Conservation (phyloP, 92 coral and sea anemone species). For the Metridium senile region DNA sequence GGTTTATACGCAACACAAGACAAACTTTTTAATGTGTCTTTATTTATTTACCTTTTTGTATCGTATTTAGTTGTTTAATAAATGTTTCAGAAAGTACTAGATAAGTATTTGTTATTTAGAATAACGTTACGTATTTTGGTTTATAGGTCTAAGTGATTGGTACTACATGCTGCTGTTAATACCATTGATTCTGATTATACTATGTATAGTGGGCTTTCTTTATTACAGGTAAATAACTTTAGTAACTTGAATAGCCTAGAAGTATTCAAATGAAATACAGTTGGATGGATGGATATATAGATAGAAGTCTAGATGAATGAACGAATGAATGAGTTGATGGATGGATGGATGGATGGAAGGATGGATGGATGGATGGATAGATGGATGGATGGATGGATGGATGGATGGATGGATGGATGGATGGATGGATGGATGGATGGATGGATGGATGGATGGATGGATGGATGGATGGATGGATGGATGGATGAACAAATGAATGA, state of each 20-base stretch:
- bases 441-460: background rate
- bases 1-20: too few relatives aligned
- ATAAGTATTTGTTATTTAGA: background rate
- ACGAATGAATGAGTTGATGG: background rate
- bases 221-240: slow-evolving; percentile 60
- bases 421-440: background rate
- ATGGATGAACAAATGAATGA: background rate
- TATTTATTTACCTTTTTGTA: too few relatives aligned
- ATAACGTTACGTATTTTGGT: background rate
- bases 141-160: slow-evolving; percentile 28
- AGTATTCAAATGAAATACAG: background rate
- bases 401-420: background rate
- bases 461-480: background rate
- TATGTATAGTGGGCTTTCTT: slow-evolving; percentile 41
- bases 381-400: slow-evolving; percentile 10
- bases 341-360: background rate
- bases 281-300: too few relatives aligned
- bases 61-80: too few relatives aligned
- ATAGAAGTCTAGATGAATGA: background rate
- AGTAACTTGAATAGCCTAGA: background rate
- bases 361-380: background rate
- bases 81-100: background rate
- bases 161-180: slow-evolving; percentile 41
- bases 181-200: slow-evolving; percentile 42
- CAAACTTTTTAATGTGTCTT: too few relatives aligned